Conservation (phyloP, 2,888 invertebrate species). For the Thymelicus sylvestris region DNA sequence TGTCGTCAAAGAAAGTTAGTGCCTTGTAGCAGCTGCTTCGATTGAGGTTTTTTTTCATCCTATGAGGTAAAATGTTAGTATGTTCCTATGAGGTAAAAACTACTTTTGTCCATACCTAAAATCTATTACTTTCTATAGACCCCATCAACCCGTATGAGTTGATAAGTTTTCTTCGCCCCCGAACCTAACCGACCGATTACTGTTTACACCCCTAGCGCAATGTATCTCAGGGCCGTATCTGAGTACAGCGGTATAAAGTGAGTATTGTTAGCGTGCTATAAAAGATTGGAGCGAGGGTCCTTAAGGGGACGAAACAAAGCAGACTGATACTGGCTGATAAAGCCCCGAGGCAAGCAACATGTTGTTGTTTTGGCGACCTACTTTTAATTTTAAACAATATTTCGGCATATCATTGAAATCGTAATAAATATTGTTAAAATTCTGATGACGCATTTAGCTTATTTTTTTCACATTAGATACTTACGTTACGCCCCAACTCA, state of each 20-base stretch:
- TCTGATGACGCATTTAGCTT: too few relatives aligned
- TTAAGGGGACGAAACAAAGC: conserved; percentile 58
- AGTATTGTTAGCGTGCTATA: conserved; percentile 51
- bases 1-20: too few relatives aligned
- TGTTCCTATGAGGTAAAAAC: too few relatives aligned
- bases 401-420: background rate
- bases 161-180: background rate
- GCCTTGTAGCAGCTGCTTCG: too few relatives aligned
- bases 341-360: conserved; percentile 60
- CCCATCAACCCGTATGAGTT: too few relatives aligned
- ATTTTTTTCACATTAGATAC: too few relatives aligned
- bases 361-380: conserved; percentile 64
- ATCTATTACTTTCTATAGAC: too few relatives aligned
- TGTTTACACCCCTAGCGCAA: conserved; percentile 20
- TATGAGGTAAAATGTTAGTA: too few relatives aligned
- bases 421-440: too few relatives aligned
- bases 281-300: conserved; percentile 56
- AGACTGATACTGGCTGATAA: conserved; percentile 63
- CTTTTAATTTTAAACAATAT: conserved; percentile 41
- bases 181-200: conserved; percentile 20
- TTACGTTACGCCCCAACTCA: too few relatives aligned
- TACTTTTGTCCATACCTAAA: too few relatives aligned
- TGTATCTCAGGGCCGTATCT: conserved; percentile 30
- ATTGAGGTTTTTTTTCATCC: too few relatives aligned
- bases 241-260: conserved; percentile 37